Evolutionary conservation across 2,113 vertebrate species (phyloP).

Genomic region (Sorex fumeus): DNA sequence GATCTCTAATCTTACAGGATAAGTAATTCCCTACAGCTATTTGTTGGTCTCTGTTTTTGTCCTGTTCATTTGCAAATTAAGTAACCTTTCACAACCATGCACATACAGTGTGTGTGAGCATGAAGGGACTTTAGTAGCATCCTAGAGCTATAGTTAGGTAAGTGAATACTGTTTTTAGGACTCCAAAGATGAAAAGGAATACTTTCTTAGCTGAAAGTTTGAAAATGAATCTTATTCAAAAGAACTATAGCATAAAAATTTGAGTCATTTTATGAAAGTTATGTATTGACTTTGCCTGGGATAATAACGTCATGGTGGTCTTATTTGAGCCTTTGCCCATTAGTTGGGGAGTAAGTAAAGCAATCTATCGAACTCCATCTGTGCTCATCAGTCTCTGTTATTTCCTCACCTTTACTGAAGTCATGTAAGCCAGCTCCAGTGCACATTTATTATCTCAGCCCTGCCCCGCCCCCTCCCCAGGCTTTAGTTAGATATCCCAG

Average conservation of each 20-base stretch:
- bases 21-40: slow-evolving; percentile 59
- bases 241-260: neutral
- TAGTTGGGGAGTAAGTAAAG: neutral
- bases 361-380: neutral
- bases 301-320: too few relatives aligned
- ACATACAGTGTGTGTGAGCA: neutral
- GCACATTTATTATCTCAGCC: neutral
- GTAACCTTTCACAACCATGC: slow-evolving; percentile 35
- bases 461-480: too few relatives aligned
- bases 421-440: neutral
- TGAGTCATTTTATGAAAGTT: neutral
- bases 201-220: neutral
- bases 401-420: slow-evolving; percentile 25
- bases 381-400: slow-evolving; percentile 31
- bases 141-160: neutral
- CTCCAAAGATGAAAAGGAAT: neutral
- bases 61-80: slow-evolving; percentile 57
- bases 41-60: slow-evolving; percentile 55
- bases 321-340: neutral
- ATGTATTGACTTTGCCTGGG: too few relatives aligned
- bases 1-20: slow-evolving; percentile 43
- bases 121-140: neutral
- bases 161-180: neutral
- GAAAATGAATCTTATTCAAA: neutral
- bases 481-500: neutral